These are phyloP conservation scores for Periparus ater DNA, from an alignment of 2,797 vertebrate species.

Conservation along the genomic window DNA sequence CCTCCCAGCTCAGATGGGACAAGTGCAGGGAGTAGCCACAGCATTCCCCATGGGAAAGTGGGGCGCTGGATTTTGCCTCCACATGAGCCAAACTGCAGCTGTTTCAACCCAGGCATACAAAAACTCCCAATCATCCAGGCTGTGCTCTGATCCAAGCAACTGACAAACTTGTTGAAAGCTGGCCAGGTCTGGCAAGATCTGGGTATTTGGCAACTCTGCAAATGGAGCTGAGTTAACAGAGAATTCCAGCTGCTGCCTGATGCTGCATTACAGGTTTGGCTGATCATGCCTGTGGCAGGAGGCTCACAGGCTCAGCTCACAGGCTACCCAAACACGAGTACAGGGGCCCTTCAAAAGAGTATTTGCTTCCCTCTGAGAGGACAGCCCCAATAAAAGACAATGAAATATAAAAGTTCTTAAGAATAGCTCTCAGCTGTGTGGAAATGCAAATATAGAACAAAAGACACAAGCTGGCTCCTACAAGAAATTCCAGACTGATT, in stretches of 20 bases:
- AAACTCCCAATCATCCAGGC: not conserved
- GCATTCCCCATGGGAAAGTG: rapidly evolving
- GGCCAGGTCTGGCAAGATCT: conserved; percentile 23
- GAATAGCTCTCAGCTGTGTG: not conserved
- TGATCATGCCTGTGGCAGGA: not conserved
- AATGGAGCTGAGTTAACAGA: not conserved
- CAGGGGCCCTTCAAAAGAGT: not conserved
- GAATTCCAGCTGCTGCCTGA: not conserved
- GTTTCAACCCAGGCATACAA: not conserved
- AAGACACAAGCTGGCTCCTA: not conserved
- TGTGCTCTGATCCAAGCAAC: not conserved
- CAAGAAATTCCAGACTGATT: not conserved
- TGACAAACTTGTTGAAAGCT: not conserved
- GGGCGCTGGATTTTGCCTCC: not conserved
- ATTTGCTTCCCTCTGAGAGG: not conserved
- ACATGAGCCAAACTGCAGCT: not conserved
- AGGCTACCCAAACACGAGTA: rapidly evolving
- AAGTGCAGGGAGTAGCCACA: not conserved
- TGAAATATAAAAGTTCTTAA: not conserved
- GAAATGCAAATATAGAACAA: not conserved
- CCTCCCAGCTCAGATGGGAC: not conserved
- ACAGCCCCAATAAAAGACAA: not conserved
- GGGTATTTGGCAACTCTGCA: not conserved
- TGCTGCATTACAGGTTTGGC: not conserved
- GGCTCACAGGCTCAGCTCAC: not conserved